Evolutionary conservation across 2,797 vertebrate genomes (phyloP).

Genomic region (Eulemur rubriventer): DNA sequence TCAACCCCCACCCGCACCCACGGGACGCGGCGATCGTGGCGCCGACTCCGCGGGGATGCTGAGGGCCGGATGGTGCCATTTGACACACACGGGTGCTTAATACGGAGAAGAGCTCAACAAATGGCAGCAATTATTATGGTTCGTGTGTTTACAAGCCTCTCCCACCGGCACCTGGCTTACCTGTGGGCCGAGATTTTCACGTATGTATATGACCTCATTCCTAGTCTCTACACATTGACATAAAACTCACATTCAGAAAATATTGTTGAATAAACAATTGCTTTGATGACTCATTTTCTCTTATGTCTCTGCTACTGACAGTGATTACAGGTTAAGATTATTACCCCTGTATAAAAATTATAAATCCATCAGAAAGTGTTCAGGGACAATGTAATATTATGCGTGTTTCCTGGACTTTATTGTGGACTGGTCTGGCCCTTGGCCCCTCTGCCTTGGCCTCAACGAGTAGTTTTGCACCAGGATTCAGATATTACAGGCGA

Average conservation of each 20-base stretch:
- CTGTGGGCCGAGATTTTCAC: too few relatives aligned
- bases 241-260: neutral
- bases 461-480: neutral
- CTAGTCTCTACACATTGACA: neutral
- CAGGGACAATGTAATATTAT: accelerated
- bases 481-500: neutral
- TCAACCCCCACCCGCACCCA: accelerated
- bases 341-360: neutral
- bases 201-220: too few relatives aligned
- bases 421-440: accelerated
- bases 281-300: neutral
- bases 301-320: accelerated
- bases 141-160: neutral
- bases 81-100: accelerated
- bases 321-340: too few relatives aligned
- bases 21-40: accelerated
- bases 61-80: accelerated
- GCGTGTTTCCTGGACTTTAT: accelerated
- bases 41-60: accelerated
- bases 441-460: too few relatives aligned
- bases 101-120: neutral
- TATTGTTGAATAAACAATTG: neutral
- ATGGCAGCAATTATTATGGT: neutral
- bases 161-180: neutral
- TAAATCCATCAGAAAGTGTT: neutral